Conservation (phyloP, 2,113 vertebrate species). For the Thunnus maccoyii region DNA sequence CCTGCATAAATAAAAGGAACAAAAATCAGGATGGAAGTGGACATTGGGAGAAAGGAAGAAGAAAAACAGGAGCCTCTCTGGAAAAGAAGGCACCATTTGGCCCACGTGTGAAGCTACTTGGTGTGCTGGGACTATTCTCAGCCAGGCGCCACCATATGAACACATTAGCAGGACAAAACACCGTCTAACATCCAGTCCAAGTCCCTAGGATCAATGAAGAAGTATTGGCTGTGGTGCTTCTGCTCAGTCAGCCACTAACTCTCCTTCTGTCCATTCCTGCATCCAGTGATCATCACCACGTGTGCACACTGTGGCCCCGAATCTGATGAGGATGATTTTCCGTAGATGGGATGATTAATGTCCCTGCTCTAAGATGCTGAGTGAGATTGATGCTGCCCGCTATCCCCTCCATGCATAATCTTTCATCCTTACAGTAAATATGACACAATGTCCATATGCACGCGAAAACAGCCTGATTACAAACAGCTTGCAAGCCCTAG, state of each 20-base stretch:
- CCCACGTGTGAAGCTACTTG: background rate
- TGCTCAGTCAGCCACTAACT: slow-evolving; percentile 79
- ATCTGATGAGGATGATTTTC: slow-evolving; percentile 71
- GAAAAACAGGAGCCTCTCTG: slow-evolving; percentile 20
- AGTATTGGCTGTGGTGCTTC: slow-evolving; percentile 58
- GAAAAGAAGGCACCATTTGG: slow-evolving; percentile 39
- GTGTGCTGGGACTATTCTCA: slow-evolving; percentile 31
- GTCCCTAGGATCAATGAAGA: slow-evolving; percentile 73
- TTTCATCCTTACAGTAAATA: slow-evolving; percentile 87
- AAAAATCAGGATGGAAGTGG: slow-evolving; percentile 8
- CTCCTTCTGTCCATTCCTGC: slow-evolving; percentile 74
- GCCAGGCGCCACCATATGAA: slow-evolving; percentile 53
- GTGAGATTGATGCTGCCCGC: slow-evolving; percentile 85
- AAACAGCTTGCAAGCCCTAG: slow-evolving; percentile 83
- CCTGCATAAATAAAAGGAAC: slow-evolving; percentile 50
- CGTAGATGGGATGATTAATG: slow-evolving; percentile 83
- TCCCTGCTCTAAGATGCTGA: slow-evolving; percentile 78
- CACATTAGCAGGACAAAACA: slow-evolving; percentile 69
- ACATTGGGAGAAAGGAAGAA: background rate
- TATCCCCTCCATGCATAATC: slow-evolving; percentile 81
- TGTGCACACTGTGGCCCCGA: slow-evolving; percentile 58
- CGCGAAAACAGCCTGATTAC: slow-evolving; percentile 79
- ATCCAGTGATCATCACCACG: slow-evolving; percentile 52
- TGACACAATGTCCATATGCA: slow-evolving; percentile 83
- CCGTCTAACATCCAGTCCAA: slow-evolving; percentile 55